Evolutionary conservation across 2,797 vertebrate species (phyloP), one percentile per base, ranked within the genome.

Genomic region (Dendrocincla tyrannina): DNA sequence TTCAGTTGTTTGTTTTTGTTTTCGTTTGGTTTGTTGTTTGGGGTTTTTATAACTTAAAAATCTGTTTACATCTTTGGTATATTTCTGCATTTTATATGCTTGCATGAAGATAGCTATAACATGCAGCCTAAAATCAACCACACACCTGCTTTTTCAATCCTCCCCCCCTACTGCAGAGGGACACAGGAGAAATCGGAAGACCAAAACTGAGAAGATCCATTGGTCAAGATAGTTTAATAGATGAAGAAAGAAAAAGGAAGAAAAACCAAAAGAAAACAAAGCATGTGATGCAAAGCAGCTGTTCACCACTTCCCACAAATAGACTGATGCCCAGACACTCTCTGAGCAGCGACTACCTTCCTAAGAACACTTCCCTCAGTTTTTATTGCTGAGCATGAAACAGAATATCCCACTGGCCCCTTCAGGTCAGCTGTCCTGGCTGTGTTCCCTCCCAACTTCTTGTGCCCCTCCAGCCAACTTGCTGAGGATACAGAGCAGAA

Each of bases 401-500:
- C 3, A 19, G 32, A 60, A 39, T 52, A 63, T 33, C 25, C 5
- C 64, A 46, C 13, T 28, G 37, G 23, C 33, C 53, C 28, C 20
- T 41, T 69, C 1, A 6, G 42, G 32, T 69, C 1, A 4, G 32
- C n/a, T 60, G 16, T 53, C 56, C 53, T 33, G 56, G 20, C 58
- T 50, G 10, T 39, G 28, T 30, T 3, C 37, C 19, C 11, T 50
- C 42, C n/a, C 41, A 35, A 24, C 20, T 55, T 74, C 35, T 39
- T 55, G 20, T 3, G 4, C 3, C 5, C 4, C 19, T 7, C 10
- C 53, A 78, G 5, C 14, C 7, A 50, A 22, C 13, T 88, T 0
- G 0, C n/a, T 72, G 41, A 10, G 16, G 14, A 62, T 28, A 25
- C 0, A 4, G 49, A 59, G 50, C 13, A 14, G 35, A n/a, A 60